A percentile compares a stretch with the other conserved stretches of the same genome.
phyloP scores from a whole-genome alignment of 92 coral and sea anemone species.

The Porites divaricata region DNA sequence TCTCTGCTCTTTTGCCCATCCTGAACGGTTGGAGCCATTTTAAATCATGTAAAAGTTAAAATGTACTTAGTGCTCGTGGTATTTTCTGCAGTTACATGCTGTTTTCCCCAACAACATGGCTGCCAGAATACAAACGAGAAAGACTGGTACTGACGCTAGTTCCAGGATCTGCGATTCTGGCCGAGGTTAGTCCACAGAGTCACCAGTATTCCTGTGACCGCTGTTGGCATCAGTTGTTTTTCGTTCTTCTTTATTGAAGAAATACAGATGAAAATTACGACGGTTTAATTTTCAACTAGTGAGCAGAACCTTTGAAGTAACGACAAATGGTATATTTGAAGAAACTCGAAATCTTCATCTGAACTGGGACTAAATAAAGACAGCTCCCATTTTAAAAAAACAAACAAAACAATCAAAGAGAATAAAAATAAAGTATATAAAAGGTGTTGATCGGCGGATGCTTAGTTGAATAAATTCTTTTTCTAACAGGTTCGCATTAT shows the following conservation, averaged over 20 bases:
- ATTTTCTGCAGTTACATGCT: too few species aligned
- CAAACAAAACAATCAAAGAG: neutral
- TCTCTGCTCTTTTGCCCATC: slow-evolving; percentile 73
- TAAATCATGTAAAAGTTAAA: neutral
- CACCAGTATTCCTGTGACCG: too few species aligned
- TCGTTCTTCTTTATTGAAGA: too few species aligned
- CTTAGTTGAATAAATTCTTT: too few species aligned
- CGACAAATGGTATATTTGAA: neutral
- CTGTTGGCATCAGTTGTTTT: too few species aligned
- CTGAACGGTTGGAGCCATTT: slow-evolving; percentile 92
- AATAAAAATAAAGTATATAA: too few species aligned
- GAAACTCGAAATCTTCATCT: neutral
- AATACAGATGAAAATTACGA: too few species aligned
- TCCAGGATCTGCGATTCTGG: neutral
- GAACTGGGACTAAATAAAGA: neutral
- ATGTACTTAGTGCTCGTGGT: too few species aligned
- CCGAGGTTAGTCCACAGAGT: too few species aligned
- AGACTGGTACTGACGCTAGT: neutral
- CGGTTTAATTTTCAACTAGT: too few species aligned
- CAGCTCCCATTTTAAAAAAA: neutral
- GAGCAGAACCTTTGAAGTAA: neutral
- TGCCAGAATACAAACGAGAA: neutral
- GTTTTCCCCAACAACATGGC: slow-evolving; percentile 11
- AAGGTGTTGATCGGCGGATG: neutral
- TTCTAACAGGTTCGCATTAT: too few species aligned